Percentiles rank a stretch among this genome's conserved stretches.
Conservation (phyloP, 2,888 invertebrate genomes). For the Psylliodes chrysocephalus region DNA sequence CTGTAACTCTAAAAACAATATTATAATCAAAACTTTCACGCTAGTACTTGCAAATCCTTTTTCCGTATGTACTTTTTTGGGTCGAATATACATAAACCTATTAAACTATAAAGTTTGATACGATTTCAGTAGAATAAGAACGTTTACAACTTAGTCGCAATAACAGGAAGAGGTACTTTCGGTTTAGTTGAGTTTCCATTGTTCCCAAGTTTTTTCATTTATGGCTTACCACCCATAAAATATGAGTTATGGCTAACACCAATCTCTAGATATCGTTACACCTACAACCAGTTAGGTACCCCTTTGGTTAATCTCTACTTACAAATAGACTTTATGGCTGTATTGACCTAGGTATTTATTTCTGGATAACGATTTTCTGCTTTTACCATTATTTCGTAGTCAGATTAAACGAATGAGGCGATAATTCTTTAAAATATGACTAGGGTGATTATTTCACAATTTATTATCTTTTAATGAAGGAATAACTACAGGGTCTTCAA, state of each 20-base stretch:
- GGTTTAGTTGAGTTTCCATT: constrained; percentile 1
- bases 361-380: neutral
- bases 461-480: no score
- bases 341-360: constrained; percentile 1
- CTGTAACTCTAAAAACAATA: no score
- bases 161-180: neutral
- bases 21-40: no score
- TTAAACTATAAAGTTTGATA: neutral
- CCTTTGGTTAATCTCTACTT: neutral
- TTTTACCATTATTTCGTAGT: neutral
- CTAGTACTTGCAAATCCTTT: no score
- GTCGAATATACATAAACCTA: no score
- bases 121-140: neutral
- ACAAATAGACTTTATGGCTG: constrained; percentile 9
- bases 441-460: no score
- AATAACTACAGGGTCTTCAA: no score
- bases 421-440: no score
- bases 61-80: no score
- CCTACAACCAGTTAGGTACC: neutral
- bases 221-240: constrained; percentile 12
- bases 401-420: no score
- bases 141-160: neutral
- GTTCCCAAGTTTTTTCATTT: constrained; percentile 16
- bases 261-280: constrained; percentile 10
- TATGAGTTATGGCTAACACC: constrained; percentile 8